Percentiles rank a stretch among this genome's conserved stretches.
Conservation (phyloP, 1,140 invertebrate species). For the Cepaea nemoralis region DNA sequence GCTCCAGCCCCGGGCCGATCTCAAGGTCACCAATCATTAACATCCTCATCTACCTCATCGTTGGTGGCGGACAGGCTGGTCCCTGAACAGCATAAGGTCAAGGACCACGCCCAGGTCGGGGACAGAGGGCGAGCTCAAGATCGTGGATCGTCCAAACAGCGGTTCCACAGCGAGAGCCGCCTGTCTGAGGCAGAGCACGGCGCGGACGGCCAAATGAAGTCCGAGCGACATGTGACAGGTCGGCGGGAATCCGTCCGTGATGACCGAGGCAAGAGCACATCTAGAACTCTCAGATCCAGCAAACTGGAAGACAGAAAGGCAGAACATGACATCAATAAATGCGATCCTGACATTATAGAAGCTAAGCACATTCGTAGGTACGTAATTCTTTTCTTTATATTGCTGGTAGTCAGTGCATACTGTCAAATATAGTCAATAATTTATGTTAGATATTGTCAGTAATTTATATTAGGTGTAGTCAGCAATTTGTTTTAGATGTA, state of each 20-base stretch:
- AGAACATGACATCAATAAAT: neutral
- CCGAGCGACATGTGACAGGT: conserved; percentile 14
- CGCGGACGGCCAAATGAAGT: conserved; percentile 15
- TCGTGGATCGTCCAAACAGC: conserved; percentile 51
- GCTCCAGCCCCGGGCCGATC: conserved; percentile 17
- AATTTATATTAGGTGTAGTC: too few species aligned
- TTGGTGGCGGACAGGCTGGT: neutral
- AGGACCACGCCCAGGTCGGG: conserved; percentile 51
- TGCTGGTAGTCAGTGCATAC: neutral
- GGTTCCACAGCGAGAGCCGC: conserved; percentile 57
- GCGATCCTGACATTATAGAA: neutral
- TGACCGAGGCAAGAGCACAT: neutral
- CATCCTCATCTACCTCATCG: conserved; percentile 34
- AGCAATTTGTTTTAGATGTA: too few species aligned
- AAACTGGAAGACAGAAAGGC: conserved; percentile 1
- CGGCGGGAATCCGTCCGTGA: neutral
- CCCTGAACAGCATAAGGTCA: conserved; percentile 47
- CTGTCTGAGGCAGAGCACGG: conserved; percentile 56
- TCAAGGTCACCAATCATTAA: conserved; percentile 39
- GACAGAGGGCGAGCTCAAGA: conserved; percentile 57
- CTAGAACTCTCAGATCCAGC: neutral
- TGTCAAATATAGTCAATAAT: too few species aligned
- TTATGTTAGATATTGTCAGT: too few species aligned
- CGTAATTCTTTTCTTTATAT: neutral
- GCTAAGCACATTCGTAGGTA: neutral